Percentiles rank a stretch among this genome's conserved stretches.
phyloP scores from a whole-genome alignment of 1,140 invertebrate species.

The Caligus rogercresseyi region DNA sequence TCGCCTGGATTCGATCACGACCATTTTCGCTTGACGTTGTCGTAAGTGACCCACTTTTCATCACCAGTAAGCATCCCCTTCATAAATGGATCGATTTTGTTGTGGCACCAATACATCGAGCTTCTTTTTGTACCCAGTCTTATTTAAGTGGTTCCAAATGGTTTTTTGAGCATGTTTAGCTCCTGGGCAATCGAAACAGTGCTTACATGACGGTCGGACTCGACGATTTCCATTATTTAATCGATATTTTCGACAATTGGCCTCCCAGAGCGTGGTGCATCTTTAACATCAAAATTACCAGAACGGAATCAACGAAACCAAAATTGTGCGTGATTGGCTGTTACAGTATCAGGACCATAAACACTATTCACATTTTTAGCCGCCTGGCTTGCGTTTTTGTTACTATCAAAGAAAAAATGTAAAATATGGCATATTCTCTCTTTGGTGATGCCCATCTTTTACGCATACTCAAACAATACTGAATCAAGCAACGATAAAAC shows the following conservation, averaged over 20 bases:
- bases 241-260: not conserved
- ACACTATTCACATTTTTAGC: not conserved
- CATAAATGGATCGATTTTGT: too few relatives aligned
- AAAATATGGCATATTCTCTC: not conserved
- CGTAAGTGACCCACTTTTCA: too few relatives aligned
- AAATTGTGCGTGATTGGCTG: not conserved
- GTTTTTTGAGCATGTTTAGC: too few relatives aligned
- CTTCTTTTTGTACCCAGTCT: too few relatives aligned
- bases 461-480: not conserved
- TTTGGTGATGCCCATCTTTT: not conserved
- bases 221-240: not conserved
- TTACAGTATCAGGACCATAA: not conserved
- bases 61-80: too few relatives aligned
- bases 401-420: not conserved
- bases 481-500: not conserved
- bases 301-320: not conserved
- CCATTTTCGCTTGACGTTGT: too few relatives aligned
- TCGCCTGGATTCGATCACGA: too few relatives aligned
- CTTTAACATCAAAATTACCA: not conserved
- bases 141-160: too few relatives aligned
- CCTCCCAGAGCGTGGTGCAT: too few relatives aligned
- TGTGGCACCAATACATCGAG: too few relatives aligned
- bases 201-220: not conserved
- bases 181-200: too few relatives aligned
- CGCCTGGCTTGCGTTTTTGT: not conserved